These are phyloP conservation scores for Liasis olivaceus DNA, from an alignment of 2,797 vertebrate genomes.

Conservation along the genomic window DNA sequence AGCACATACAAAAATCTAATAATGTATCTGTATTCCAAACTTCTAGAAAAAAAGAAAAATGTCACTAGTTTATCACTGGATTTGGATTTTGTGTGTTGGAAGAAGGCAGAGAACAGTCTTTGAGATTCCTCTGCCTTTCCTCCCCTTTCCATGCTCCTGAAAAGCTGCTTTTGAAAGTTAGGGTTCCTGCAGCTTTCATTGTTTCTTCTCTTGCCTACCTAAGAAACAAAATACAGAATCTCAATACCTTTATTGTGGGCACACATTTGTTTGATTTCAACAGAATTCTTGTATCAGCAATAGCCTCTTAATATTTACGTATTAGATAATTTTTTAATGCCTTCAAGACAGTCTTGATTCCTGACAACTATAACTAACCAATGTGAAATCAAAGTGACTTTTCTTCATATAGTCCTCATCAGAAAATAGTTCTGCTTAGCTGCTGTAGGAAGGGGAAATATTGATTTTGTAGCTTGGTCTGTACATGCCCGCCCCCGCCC, in stretches of 20 bases:
- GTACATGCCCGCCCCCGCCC: neutral
- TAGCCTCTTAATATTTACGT: neutral
- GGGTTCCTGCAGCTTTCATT: no score
- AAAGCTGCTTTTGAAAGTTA: no score
- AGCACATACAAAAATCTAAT: neutral
- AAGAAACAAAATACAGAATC: accelerated
- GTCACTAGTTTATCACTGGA: no score
- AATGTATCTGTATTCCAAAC: no score
- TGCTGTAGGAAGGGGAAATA: neutral
- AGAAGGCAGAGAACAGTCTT: no score
- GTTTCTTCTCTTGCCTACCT: accelerated
- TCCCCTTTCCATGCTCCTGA: no score
- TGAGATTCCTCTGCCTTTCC: no score
- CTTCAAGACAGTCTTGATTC: no score
- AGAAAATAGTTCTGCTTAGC: neutral
- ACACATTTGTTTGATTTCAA: no score
- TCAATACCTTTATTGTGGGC: accelerated
- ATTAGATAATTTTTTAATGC: no score
- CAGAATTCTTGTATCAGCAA: neutral
- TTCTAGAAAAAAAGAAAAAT: no score
- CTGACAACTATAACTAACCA: neutral
- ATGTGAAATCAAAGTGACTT: neutral
- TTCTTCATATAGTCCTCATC: neutral
- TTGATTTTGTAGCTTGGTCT: neutral
- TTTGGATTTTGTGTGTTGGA: no score